Evolutionary conservation across 2,797 vertebrate genomes (phyloP).

Genomic region (Eidolon dupreanum): DNA sequence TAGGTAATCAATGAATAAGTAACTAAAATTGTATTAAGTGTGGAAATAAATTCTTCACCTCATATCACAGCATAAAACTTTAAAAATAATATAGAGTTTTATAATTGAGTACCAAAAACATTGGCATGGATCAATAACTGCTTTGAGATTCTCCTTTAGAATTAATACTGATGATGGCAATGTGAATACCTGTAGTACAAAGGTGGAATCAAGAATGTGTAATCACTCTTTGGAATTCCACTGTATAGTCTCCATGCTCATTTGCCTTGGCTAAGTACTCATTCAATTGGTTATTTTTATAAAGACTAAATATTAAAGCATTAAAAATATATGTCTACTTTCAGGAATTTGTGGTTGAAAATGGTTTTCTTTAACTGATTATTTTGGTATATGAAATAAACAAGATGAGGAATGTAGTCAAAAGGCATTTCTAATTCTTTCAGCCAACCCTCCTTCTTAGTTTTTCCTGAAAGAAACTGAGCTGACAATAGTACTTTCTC

Average conservation of each 20-base stretch:
- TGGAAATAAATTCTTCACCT: not conserved
- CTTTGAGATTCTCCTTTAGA: not conserved
- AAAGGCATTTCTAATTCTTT: not conserved
- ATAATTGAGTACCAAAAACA: not conserved
- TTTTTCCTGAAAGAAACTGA: constrained; percentile 48
- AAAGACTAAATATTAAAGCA: not conserved
- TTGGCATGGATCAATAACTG: not conserved
- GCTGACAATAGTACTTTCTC: constrained; percentile 5
- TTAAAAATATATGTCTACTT: not conserved
- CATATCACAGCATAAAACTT: not conserved
- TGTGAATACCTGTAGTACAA: not conserved
- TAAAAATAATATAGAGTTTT: not conserved
- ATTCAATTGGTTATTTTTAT: not conserved
- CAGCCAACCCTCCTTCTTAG: not conserved
- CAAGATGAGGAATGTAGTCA: not conserved
- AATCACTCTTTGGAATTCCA: not conserved
- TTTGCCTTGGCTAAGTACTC: not conserved
- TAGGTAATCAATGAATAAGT: not conserved
- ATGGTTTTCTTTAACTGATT: not conserved
- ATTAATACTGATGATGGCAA: not conserved
- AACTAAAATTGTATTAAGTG: not conserved
- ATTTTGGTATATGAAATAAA: not conserved
- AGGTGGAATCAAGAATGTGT: not conserved
- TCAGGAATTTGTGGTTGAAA: not conserved
- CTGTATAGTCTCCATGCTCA: not conserved